These are phyloP conservation scores for Malurus melanocephalus DNA, from an alignment of 2,113 vertebrate species.

Conservation along the genomic window DNA sequence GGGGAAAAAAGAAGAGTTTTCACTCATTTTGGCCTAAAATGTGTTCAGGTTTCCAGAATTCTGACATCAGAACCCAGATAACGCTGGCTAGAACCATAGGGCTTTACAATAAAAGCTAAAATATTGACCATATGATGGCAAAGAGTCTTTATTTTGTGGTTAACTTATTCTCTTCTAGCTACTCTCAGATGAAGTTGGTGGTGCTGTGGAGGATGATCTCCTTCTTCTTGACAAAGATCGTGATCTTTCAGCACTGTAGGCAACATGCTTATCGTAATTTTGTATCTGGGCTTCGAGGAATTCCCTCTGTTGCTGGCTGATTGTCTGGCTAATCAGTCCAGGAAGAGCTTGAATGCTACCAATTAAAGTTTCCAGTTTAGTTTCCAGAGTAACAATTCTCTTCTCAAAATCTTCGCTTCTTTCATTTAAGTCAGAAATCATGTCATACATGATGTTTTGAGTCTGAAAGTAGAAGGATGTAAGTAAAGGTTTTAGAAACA, in stretches of 20 bases:
- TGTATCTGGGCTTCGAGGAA: slow-evolving; percentile 93
- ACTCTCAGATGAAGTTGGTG: slow-evolving; percentile 98
- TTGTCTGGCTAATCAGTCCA: slow-evolving; percentile 93
- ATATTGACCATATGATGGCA: slow-evolving; percentile 99
- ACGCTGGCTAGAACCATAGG: slow-evolving; percentile 97
- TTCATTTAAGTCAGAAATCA: slow-evolving; percentile 97
- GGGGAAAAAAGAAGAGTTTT: slow-evolving; percentile 79
- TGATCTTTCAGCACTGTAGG: slow-evolving; percentile 86
- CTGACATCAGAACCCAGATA: slow-evolving; percentile 97
- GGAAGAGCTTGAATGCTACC: slow-evolving; percentile 94
- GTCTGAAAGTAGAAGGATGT: slow-evolving; percentile 79
- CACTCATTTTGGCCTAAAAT: slow-evolving; percentile 94
- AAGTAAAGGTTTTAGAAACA: slow-evolving; percentile 15
- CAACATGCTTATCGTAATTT: slow-evolving; percentile 84
- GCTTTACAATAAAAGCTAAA: slow-evolving; percentile 99
- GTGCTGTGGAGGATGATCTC: slow-evolving; percentile 92
- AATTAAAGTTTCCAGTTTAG: slow-evolving; percentile 93
- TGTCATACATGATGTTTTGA: slow-evolving; percentile 98
- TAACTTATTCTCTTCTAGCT: slow-evolving; percentile 90
- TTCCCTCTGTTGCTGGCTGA: slow-evolving; percentile 93
- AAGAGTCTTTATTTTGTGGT: slow-evolving; percentile 89
- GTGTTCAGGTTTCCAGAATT: slow-evolving; percentile 88
- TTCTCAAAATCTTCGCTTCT: slow-evolving; percentile 98
- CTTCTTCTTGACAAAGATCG: slow-evolving; percentile 89
- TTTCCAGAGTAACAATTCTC: slow-evolving; percentile 93